A percentile compares a stretch with the other conserved stretches of the same genome.
Evolutionary conservation across 2,888 invertebrate species (phyloP).

Genomic region (Seira ritae): DNA sequence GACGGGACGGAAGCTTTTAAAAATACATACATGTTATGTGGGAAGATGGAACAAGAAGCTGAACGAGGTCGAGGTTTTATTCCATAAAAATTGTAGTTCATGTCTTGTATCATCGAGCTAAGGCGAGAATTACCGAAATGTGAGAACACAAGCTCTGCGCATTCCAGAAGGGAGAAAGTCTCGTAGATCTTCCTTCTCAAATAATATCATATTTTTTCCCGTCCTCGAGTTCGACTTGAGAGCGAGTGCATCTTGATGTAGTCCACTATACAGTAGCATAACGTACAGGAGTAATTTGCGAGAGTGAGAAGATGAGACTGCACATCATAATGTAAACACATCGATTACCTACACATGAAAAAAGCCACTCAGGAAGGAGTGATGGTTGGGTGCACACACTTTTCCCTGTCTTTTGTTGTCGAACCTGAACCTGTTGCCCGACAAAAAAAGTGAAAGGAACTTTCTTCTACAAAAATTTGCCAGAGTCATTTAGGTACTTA

Average conservation of each 20-base stretch:
- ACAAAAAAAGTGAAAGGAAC: background rate
- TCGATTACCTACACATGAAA: background rate
- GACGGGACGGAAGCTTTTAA: too few species aligned
- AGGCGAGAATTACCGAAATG: background rate
- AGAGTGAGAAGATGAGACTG: background rate
- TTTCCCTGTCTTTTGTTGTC: background rate
- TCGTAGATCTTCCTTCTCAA: too few species aligned
- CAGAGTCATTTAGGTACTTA: background rate
- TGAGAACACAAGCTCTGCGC: background rate
- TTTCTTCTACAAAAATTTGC: background rate
- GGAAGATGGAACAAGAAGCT: too few species aligned
- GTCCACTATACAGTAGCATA: too few species aligned
- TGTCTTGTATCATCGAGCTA: too few species aligned
- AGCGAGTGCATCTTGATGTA: too few species aligned
- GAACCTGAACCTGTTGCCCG: conserved; percentile 36
- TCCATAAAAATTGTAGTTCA: too few species aligned
- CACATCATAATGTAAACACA: background rate
- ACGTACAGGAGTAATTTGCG: background rate
- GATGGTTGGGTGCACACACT: background rate
- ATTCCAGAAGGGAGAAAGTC: too few species aligned
- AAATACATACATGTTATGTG: too few species aligned
- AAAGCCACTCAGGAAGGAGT: background rate
- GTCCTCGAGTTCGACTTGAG: too few species aligned
- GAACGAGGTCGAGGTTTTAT: too few species aligned
- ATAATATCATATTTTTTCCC: too few species aligned